A percentile compares a stretch with the other conserved stretches of the same genome.
Evolutionary conservation across 2,888 invertebrate species (phyloP).

Genomic region (Girardia tigrina): DNA sequence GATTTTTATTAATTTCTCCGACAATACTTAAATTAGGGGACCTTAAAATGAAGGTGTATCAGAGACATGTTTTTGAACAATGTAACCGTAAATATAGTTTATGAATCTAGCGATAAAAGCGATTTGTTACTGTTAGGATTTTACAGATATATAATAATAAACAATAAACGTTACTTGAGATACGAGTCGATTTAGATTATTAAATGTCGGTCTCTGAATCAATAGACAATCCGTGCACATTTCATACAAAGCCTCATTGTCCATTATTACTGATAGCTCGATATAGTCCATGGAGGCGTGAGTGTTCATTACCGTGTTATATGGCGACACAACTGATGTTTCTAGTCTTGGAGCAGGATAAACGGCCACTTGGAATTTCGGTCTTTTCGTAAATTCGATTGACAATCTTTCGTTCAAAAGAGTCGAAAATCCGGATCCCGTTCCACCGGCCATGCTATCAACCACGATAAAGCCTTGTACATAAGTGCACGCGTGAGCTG

Average conservation of each 20-base stretch:
- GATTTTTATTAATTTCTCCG: too few relatives aligned
- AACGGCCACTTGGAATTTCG: slow-evolving; percentile 47
- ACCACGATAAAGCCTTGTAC: slow-evolving; percentile 65
- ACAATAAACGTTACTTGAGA: slow-evolving; percentile 54
- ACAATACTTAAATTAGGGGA: too few relatives aligned
- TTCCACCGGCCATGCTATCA: slow-evolving; percentile 41
- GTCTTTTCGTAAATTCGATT: slow-evolving; percentile 55
- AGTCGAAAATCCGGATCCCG: slow-evolving; percentile 42
- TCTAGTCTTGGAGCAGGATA: slow-evolving; percentile 44
- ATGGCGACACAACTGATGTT: slow-evolving; percentile 49
- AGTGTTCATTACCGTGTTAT: slow-evolving; percentile 82
- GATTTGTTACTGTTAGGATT: too few relatives aligned
- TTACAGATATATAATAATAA: too few relatives aligned
- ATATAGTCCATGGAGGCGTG: slow-evolving; percentile 82
- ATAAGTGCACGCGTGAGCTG: slow-evolving; percentile 41
- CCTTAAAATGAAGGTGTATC: too few relatives aligned
- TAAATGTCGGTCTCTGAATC: slow-evolving; percentile 70
- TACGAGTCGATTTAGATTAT: slow-evolving; percentile 76
- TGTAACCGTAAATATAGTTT: too few relatives aligned
- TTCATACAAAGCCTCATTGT: slow-evolving; percentile 46
- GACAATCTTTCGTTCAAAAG: slow-evolving; percentile 58
- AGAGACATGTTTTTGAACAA: too few relatives aligned
- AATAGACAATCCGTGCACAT: slow-evolving; percentile 63
- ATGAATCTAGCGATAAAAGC: too few relatives aligned
- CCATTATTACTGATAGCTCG: slow-evolving; percentile 62